Conservation (phyloP, 2,888 invertebrate species). For the Lomographa bimaculata region DNA sequence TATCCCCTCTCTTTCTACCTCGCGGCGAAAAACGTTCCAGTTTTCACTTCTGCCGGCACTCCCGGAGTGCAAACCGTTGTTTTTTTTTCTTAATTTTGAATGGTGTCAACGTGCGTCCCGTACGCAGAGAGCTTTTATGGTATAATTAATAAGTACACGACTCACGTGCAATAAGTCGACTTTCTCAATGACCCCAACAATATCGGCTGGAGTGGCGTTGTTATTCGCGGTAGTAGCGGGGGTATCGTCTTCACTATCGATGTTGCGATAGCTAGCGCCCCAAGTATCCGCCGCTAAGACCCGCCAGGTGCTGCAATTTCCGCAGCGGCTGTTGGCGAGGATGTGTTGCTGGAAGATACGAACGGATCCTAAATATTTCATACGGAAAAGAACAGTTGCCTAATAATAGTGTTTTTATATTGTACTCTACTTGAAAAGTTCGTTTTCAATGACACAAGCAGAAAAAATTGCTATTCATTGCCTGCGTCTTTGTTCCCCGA, state of each 20-base stretch:
- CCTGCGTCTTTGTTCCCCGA: too few relatives aligned
- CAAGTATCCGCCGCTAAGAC: conserved; percentile 81
- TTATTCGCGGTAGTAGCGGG: conserved; percentile 29
- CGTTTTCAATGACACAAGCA: too few relatives aligned
- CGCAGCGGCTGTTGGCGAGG: conserved; percentile 60
- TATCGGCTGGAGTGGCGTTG: conserved; percentile 32
- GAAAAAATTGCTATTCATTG: too few relatives aligned
- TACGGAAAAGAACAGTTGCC: background rate
- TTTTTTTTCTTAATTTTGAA: too few relatives aligned
- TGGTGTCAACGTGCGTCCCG: too few relatives aligned
- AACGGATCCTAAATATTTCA: too few relatives aligned
- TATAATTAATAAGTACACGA: too few relatives aligned
- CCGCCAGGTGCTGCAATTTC: conserved; percentile 78
- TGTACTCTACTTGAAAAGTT: background rate
- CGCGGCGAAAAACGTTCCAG: too few relatives aligned
- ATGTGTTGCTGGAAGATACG: conserved; percentile 70
- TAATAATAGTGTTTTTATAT: background rate
- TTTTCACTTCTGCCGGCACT: too few relatives aligned
- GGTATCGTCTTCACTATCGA: conserved; percentile 27
- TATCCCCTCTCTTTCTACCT: too few relatives aligned
- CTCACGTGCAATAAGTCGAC: conserved; percentile 62
- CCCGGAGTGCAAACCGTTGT: too few relatives aligned
- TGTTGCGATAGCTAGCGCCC: conserved; percentile 74
- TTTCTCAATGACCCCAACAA: conserved; percentile 53
- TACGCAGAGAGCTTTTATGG: too few relatives aligned